Evolutionary conservation across 1,140 invertebrate species (phyloP), one percentile per base, ranked within the genome.

Genomic region (Augochlora pura): DNA sequence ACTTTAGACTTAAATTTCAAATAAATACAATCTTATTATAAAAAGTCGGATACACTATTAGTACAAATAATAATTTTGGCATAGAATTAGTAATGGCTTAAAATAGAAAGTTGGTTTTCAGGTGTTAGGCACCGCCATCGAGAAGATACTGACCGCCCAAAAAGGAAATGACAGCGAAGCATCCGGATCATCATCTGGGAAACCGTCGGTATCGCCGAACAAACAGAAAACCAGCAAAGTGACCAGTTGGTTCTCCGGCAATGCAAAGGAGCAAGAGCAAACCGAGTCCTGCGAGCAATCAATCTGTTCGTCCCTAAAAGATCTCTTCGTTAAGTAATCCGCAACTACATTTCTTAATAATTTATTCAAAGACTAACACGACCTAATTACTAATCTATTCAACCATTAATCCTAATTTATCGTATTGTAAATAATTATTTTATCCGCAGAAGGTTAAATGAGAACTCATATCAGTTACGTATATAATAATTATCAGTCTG

Each of bases 251-350:
- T 94, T 94, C 81, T 90, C 93, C 21, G 91, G 90, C 59, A 93
- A 93, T 59, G 92, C 91, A 42, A 91, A 93, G 52, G 94, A 95
- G 14, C 95, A 96, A 49, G 95, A 95, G 18, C 92, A 94, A 6
- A 90, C 93, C 32, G 95, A 96, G 77, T 94, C 95, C 14, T 96
- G 96, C 91, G 96, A 97, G 75, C 94, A 95, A 27, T 95, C 95
- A 21, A 94, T 97, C 66, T 97, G 96, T 91, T 95, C 96, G 54
- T 96, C 96, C 14, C 92, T 97, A 16, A 97, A 97, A 91, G 96
- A 97, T 90, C 94, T 97, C 10, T 97, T 97, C 90, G 96, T 97
- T 49, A 96, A 96, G 94, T 96, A 95, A 93, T 90, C 71, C 71
- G 67, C 23, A 39, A 64, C 9, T 57, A 71, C 39, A 21, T 76